phyloP scores from a whole-genome alignment of 2,888 invertebrate species.

The Geotrupes spiniger region DNA sequence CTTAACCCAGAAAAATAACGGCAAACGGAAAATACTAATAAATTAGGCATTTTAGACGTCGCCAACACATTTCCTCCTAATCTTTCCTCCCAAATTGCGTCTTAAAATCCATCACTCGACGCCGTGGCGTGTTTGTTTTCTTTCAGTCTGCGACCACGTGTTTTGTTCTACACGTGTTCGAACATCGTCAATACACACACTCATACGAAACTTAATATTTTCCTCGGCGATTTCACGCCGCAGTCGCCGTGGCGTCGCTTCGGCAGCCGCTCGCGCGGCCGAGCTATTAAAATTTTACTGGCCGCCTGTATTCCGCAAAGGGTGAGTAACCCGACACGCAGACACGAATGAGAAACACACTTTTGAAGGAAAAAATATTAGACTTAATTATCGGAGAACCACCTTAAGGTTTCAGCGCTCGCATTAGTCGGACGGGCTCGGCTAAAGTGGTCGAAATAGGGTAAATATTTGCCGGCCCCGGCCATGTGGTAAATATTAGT shows the following conservation, averaged over 20 bases:
- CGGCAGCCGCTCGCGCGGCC: slow-evolving; percentile 9
- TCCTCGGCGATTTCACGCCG: slow-evolving; percentile 8
- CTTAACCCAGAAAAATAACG: slow-evolving; percentile 15
- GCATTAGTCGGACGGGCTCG: slow-evolving; percentile 7
- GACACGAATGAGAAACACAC: slow-evolving; percentile 34
- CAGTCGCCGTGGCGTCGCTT: slow-evolving; percentile 12
- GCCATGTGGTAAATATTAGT: slow-evolving; percentile 44
- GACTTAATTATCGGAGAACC: slow-evolving; percentile 32
- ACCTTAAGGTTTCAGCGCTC: slow-evolving; percentile 25
- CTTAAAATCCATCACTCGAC: slow-evolving; percentile 14
- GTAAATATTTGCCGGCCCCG: slow-evolving; percentile 42
- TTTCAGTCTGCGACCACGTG: slow-evolving; percentile 23
- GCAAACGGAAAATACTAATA: slow-evolving; percentile 17
- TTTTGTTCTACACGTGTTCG: slow-evolving; percentile 31
- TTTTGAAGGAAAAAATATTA: slow-evolving; percentile 30
- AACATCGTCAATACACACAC: slow-evolving; percentile 30
- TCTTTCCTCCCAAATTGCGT: slow-evolving; percentile 4
- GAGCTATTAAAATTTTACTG: slow-evolving; percentile 17
- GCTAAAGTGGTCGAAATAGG: slow-evolving; percentile 14
- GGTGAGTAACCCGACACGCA: slow-evolving; percentile 31
- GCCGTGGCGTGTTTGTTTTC: slow-evolving; percentile 18
- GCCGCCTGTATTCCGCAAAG: slow-evolving; percentile 15
- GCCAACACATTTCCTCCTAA: slow-evolving; percentile 1
- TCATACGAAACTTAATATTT: slow-evolving; percentile 33
- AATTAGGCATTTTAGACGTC: slow-evolving; percentile 11